A percentile compares a stretch with the other conserved stretches of the same genome.
Evolutionary conservation across 2,113 vertebrate species (phyloP).

Genomic region (Xiphophorus maculatus): DNA sequence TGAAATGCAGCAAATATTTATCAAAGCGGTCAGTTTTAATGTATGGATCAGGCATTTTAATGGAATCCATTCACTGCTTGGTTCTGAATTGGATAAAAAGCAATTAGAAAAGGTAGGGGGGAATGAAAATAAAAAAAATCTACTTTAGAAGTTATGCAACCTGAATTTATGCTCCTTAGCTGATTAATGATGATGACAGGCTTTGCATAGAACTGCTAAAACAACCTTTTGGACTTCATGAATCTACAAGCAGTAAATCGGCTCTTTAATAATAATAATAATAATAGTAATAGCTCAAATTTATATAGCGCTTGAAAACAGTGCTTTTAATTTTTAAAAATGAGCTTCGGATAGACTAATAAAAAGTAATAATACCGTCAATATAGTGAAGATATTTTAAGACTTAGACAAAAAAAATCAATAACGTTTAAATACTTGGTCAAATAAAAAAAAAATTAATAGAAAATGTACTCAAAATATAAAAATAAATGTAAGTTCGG

Average conservation of each 20-base stretch:
- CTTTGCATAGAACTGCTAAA: background rate
- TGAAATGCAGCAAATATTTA: conserved; percentile 18
- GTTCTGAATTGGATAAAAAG: conserved; percentile 1
- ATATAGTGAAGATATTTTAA: too few relatives aligned
- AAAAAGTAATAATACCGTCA: too few relatives aligned
- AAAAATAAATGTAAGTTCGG: background rate
- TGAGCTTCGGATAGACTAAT: too few relatives aligned
- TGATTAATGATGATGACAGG: background rate
- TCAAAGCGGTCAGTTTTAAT: background rate
- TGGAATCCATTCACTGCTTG: background rate
- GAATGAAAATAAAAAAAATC: background rate
- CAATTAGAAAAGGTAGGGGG: too few relatives aligned
- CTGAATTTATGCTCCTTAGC: background rate
- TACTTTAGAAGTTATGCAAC: background rate
- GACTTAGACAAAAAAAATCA: too few relatives aligned
- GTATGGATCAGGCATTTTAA: conserved; percentile 8
- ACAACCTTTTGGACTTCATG: background rate
- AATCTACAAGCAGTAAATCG: too few relatives aligned
- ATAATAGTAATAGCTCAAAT: too few relatives aligned
- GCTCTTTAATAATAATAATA: too few relatives aligned
- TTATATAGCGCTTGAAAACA: too few relatives aligned
- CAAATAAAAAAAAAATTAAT: background rate
- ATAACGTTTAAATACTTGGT: background rate
- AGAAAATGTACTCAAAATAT: background rate
- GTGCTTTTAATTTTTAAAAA: too few relatives aligned